These are phyloP conservation scores for Sebastes dallii DNA, from an alignment of 2,797 vertebrate genomes.

Conservation along the genomic window DNA sequence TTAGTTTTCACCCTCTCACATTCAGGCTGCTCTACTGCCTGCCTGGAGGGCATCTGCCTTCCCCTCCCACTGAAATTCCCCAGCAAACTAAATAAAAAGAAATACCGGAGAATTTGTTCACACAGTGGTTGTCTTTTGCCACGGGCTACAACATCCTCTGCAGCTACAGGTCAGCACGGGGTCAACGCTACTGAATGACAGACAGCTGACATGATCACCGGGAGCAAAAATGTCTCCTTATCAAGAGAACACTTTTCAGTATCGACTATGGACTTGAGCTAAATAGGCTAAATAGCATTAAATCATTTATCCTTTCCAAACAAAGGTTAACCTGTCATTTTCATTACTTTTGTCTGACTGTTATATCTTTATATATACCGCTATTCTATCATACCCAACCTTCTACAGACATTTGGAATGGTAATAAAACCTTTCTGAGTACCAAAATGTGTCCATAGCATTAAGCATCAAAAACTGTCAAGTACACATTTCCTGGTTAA, in stretches of 20 bases:
- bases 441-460: background rate
- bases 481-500: background rate
- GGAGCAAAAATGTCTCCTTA: constrained; percentile 29
- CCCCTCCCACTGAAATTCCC: constrained; percentile 58
- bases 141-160: constrained; percentile 46
- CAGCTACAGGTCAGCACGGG: constrained; percentile 59
- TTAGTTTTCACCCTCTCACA: constrained; percentile 23
- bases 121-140: constrained; percentile 50
- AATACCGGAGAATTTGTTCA: constrained; percentile 62
- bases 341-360: background rate
- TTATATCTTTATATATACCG: background rate
- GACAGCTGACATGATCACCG: constrained; percentile 49
- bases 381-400: background rate
- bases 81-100: constrained; percentile 61
- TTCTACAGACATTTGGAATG: background rate
- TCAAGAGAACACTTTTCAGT: background rate
- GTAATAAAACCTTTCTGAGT: background rate
- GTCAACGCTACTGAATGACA: constrained; percentile 55
- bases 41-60: constrained; percentile 48
- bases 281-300: constrained; percentile 11
- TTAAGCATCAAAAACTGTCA: background rate
- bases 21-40: constrained; percentile 21
- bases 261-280: constrained; percentile 3
- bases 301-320: constrained; percentile 7
- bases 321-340: constrained; percentile 18